A percentile compares a stretch with the other conserved stretches of the same genome.
phyloP scores from a whole-genome alignment of 2,113 vertebrate species.

The Sterrhoptilus dennistouni region DNA sequence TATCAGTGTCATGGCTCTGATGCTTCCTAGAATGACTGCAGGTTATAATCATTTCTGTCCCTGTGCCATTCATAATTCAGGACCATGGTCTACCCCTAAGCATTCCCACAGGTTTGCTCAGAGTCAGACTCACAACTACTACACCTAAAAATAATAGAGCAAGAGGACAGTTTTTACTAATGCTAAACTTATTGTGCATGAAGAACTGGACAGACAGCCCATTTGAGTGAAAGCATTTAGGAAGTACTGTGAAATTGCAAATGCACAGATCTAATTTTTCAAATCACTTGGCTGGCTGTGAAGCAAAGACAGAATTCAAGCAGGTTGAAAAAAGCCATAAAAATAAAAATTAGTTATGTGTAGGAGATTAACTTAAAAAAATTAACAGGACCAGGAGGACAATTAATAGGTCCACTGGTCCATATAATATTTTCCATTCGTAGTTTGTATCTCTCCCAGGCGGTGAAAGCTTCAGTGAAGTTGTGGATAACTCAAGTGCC shows the following conservation, averaged over 20 bases:
- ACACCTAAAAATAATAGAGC: neutral
- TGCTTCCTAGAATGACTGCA: neutral
- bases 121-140: neutral
- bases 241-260: slow-evolving; percentile 68
- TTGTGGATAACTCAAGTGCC: neutral
- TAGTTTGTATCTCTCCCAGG: slow-evolving; percentile 45
- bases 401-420: slow-evolving; percentile 94
- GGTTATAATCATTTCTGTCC: neutral
- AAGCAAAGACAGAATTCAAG: slow-evolving; percentile 67
- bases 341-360: slow-evolving; percentile 79
- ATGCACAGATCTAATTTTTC: slow-evolving; percentile 71
- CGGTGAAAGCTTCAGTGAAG: slow-evolving; percentile 19
- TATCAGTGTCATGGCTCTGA: neutral
- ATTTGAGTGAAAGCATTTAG: slow-evolving; percentile 63
- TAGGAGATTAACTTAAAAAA: slow-evolving; percentile 81
- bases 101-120: neutral
- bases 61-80: neutral
- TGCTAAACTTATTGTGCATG: slow-evolving; percentile 14
- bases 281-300: slow-evolving; percentile 69
- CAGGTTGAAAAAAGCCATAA: slow-evolving; percentile 48
- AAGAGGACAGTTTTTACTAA: slow-evolving; percentile 34
- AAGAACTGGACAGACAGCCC: slow-evolving; percentile 37
- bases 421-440: slow-evolving; percentile 84
- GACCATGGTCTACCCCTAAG: neutral
- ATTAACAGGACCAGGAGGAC: slow-evolving; percentile 84